Evolutionary conservation across 2,797 vertebrate species (phyloP).

Genomic region (Peromyscus attwateri): DNA sequence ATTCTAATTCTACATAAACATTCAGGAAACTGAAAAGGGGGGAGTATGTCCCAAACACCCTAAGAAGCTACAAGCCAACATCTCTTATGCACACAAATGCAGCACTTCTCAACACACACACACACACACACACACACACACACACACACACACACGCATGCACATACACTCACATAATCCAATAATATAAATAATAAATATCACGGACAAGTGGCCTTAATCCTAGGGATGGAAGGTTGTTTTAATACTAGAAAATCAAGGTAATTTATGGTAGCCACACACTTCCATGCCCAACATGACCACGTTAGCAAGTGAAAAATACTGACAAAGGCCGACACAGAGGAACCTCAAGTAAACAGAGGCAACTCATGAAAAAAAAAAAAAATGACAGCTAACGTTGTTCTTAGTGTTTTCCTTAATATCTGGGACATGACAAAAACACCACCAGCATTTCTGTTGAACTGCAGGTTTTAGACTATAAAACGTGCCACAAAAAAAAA

Average conservation of each 20-base stretch:
- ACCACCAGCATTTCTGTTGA: background rate
- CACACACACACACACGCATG: background rate
- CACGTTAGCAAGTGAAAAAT: background rate
- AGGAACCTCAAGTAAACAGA: background rate
- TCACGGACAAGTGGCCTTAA: background rate
- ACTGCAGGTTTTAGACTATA: background rate
- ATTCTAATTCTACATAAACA: too few species aligned
- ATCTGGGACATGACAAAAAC: background rate
- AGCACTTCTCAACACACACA: background rate
- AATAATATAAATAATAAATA: background rate
- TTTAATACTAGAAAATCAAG: background rate
- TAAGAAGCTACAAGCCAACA: background rate
- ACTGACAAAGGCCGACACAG: background rate
- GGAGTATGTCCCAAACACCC: background rate
- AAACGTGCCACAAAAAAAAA: background rate
- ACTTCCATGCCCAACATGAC: background rate
- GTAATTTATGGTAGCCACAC: background rate
- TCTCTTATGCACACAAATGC: background rate
- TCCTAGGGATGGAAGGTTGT: background rate
- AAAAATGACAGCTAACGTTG: background rate
- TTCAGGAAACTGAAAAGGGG: background rate
- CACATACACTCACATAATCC: background rate
- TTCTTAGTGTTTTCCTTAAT: background rate
- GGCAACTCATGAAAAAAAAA: background rate
- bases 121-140: background rate